A percentile compares a stretch with the other conserved stretches of the same genome.
Evolutionary conservation across 2,888 invertebrate species (phyloP).

Genomic region (Drosophila anomalata): DNA sequence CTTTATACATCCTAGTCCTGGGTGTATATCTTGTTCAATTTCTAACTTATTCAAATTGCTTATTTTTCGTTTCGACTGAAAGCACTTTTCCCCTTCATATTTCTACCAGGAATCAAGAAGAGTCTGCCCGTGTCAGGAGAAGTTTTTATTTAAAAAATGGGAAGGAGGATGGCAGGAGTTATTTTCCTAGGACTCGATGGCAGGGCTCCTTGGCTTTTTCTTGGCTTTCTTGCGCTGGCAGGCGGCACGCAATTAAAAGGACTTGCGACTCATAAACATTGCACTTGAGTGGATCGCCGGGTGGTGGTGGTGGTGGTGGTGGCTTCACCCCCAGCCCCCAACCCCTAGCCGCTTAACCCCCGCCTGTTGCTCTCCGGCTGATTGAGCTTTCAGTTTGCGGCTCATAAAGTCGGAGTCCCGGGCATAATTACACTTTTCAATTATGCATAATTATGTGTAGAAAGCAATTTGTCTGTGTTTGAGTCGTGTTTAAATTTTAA

Average conservation of each 20-base stretch:
- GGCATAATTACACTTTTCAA: constrained; percentile 73
- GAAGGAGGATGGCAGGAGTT: not conserved
- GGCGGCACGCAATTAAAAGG: constrained; percentile 66
- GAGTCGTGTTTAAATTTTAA: constrained; percentile 62
- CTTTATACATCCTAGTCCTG: too few relatives aligned
- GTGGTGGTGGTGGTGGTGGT: constrained; percentile 6
- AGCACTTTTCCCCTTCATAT: not conserved
- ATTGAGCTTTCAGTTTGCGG: constrained; percentile 63
- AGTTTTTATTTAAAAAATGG: constrained; percentile 5
- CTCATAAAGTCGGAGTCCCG: constrained; percentile 59
- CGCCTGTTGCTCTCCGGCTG: constrained; percentile 46
- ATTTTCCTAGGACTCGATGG: not conserved
- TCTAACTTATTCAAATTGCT: not conserved
- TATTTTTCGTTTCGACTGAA: not conserved
- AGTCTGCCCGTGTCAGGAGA: constrained; percentile 24
- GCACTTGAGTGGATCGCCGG: constrained; percentile 30
- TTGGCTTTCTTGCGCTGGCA: constrained; percentile 27
- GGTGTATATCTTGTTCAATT: rapidly evolving
- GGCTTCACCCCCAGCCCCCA: not conserved
- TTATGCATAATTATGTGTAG: constrained; percentile 75
- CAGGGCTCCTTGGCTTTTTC: constrained; percentile 1
- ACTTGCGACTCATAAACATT: constrained; percentile 59
- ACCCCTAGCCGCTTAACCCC: constrained; percentile 2
- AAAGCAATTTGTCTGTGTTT: constrained; percentile 59
- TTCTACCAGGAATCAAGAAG: not conserved